A percentile compares a stretch with the other conserved stretches of the same genome.
These are phyloP conservation scores for Helleia helle DNA, from an alignment of 2,888 invertebrate genomes.

Conservation along the genomic window DNA sequence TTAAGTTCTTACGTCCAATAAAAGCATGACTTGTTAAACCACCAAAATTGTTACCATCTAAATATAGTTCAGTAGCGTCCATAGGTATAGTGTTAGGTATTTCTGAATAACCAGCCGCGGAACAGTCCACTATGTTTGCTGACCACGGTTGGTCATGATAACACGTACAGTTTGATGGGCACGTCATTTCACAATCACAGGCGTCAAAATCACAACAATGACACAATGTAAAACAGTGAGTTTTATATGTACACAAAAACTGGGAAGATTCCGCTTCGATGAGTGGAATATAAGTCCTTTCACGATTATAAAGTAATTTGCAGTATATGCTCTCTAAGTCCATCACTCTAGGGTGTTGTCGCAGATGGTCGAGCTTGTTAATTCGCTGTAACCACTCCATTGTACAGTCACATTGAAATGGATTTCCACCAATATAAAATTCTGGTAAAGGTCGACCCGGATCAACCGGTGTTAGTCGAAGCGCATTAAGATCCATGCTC, in stretches of 20 bases:
- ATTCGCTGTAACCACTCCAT: constrained; percentile 97
- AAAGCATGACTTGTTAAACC: constrained; percentile 92
- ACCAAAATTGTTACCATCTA: constrained; percentile 93
- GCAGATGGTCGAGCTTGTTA: constrained; percentile 85
- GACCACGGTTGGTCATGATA: constrained; percentile 96
- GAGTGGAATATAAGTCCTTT: constrained; percentile 87
- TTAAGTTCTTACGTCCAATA: constrained; percentile 91
- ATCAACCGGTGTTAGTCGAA: constrained; percentile 86
- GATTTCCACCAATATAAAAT: constrained; percentile 95
- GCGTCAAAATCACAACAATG: constrained; percentile 98
- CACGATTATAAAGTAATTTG: constrained; percentile 87
- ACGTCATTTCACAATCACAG: constrained; percentile 98
- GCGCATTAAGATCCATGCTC: constrained; percentile 90
- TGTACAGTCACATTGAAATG: constrained; percentile 94
- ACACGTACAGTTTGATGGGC: constrained; percentile 94
- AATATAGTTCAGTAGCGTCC: constrained; percentile 95
- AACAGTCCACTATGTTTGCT: constrained; percentile 94
- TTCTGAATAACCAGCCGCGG: constrained; percentile 83
- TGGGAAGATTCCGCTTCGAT: constrained; percentile 91
- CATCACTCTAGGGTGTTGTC: constrained; percentile 93
- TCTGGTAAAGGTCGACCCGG: constrained; percentile 85
- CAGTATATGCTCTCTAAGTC: constrained; percentile 93
- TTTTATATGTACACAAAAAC: constrained; percentile 93
- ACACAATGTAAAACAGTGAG: constrained; percentile 94
- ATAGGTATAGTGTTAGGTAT: constrained; percentile 93